Evolutionary conservation across 2,797 vertebrate genomes (phyloP), one percentile per base, ranked within the genome.

Genomic region (Scleropages formosus): DNA sequence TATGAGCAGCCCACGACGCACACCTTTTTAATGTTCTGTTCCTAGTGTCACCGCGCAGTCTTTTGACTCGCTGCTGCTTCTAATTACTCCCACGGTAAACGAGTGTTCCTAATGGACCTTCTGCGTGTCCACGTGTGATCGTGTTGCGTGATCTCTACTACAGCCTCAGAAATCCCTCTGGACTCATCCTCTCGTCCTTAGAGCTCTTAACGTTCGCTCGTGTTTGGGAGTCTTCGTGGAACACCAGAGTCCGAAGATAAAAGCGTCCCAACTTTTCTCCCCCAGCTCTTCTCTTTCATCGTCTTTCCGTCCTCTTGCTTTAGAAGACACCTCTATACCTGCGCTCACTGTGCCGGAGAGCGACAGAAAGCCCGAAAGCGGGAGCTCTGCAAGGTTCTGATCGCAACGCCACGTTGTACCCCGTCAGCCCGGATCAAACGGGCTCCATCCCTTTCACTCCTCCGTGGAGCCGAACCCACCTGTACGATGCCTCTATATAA

Each of bases 401-500:
- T n/a, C 22, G 20, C 65, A 56, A 46, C 26, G 46, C 9, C 22
- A 26, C 44, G 10, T 22, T 47, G 53, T 46, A 61, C 39, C 64
- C 56, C 31, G 24, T 16, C 10, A 15, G 46, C 27, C 39, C 4
- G 75, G 20, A 71, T n/a, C 69, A 60, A 76, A 65, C 65, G 27
- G 76, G 64, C 72, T 76, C 63, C 72, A 56, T 72, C 66, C 75
- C 58, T 75, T 70, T 77, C 75, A 75, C 66, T 82, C 59, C 71
- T 74, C 78, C 26, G 60, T 75, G 26, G 58, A 75, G 66, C 70
- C n/a, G 59, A 71, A 74, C 78, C 83, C 82, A 88, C 84, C 82
- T 86, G 85, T 81, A 78, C 66, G 77, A 80, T 80, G 80, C 85
- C 84, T 60, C 78, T 89, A 83, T 87, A 82, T 89, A 89, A 85